Evolutionary conservation across 2,888 invertebrate genomes (phyloP).

Genomic region (Synanthedon tipuliformis): DNA sequence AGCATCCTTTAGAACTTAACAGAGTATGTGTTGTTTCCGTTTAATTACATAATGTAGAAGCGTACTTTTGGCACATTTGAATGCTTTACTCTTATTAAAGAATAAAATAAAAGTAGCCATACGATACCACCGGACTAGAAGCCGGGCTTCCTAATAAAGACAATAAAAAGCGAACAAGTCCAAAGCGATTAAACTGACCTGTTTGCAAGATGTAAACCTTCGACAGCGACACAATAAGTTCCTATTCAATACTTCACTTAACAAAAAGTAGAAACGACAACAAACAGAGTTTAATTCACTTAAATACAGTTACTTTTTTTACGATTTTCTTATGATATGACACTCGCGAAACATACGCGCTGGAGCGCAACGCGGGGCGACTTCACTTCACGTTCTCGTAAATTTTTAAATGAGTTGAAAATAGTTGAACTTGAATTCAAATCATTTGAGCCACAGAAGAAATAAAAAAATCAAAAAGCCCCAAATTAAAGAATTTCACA

Average conservation of each 20-base stretch:
- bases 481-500: too few relatives aligned
- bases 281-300: constrained; percentile 49
- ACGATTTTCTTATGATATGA: constrained; percentile 39
- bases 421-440: not conserved
- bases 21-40: too few relatives aligned
- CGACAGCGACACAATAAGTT: constrained; percentile 22
- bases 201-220: constrained; percentile 25
- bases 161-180: constrained; percentile 30
- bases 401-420: not conserved
- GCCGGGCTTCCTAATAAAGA: constrained; percentile 58
- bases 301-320: constrained; percentile 47
- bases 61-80: too few relatives aligned
- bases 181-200: constrained; percentile 41
- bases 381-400: not conserved
- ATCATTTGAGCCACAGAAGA: too few relatives aligned
- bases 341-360: constrained; percentile 36
- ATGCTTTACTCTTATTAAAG: too few relatives aligned
- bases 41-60: too few relatives aligned
- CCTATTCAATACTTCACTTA: constrained; percentile 39
- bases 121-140: constrained; percentile 39
- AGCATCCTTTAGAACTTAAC: too few relatives aligned
- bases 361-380: constrained; percentile 17
- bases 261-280: constrained; percentile 36
- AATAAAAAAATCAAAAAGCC: too few relatives aligned
- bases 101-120: constrained; percentile 14